These are phyloP conservation scores for Rutpela maculata DNA, from an alignment of 2,888 invertebrate genomes.

Conservation along the genomic window DNA sequence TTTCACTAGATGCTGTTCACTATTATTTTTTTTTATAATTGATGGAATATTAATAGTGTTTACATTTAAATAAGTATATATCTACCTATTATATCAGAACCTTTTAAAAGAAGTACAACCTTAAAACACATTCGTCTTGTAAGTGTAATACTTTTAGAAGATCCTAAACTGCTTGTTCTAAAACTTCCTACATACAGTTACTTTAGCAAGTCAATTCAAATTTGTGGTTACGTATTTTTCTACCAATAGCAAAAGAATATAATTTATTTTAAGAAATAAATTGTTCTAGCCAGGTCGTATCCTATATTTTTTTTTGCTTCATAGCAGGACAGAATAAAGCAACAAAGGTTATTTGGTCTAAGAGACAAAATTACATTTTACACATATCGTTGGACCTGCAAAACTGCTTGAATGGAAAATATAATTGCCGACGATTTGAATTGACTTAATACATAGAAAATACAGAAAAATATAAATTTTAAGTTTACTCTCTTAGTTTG, in stretches of 20 bases:
- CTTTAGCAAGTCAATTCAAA: conserved; percentile 20
- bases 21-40: conserved; percentile 6
- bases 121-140: not conserved
- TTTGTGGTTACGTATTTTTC: not conserved
- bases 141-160: conserved; percentile 4
- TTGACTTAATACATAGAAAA: conserved; percentile 23
- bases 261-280: not conserved
- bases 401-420: not conserved
- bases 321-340: not conserved
- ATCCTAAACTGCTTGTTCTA: conserved; percentile 1
- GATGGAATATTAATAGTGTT: conserved; percentile 44
- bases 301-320: not conserved
- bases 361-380: not conserved
- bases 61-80: conserved; percentile 43
- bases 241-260: not conserved
- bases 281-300: not conserved
- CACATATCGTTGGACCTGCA: not conserved
- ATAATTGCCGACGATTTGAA: not conserved
- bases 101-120: not conserved
- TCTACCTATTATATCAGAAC: conserved; percentile 43
- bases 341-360: not conserved
- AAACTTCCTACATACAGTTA: conserved; percentile 8
- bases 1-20: conserved; percentile 16
- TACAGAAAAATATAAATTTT: not conserved
- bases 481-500: conserved; percentile 90